Evolutionary conservation across 2,113 vertebrate genomes (phyloP).

Genomic region (Heteronetta atricapilla): DNA sequence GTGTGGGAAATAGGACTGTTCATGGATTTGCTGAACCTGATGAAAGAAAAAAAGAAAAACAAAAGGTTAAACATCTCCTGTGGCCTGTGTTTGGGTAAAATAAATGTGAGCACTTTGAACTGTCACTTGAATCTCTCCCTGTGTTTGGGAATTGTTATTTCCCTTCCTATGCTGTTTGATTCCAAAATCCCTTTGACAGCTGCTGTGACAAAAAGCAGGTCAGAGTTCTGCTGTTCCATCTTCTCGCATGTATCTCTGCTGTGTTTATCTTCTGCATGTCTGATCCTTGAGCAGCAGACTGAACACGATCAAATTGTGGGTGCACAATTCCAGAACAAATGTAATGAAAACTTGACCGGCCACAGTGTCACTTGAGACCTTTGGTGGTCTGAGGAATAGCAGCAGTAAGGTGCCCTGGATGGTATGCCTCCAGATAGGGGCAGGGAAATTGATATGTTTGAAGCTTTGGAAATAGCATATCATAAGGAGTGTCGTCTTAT

Average conservation of each 20-base stretch:
- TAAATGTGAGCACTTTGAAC: not conserved
- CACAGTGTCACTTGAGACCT: not conserved
- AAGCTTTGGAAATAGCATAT: not conserved
- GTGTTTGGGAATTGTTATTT: not conserved
- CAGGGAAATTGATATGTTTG: not conserved
- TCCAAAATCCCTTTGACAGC: not conserved
- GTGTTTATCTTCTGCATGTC: conserved; percentile 25
- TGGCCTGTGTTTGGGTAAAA: not conserved
- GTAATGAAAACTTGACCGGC: not conserved
- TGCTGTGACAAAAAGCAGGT: not conserved
- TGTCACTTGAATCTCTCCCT: not conserved
- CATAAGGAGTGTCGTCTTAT: not conserved
- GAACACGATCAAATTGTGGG: not conserved
- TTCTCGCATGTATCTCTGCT: not conserved
- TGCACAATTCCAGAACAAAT: not conserved
- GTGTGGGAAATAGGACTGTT: not conserved
- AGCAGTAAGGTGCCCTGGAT: not conserved
- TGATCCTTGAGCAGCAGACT: not conserved
- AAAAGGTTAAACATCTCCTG: not conserved
- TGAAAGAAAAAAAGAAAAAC: not conserved
- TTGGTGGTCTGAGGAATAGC: not conserved
- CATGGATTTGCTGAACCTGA: not conserved
- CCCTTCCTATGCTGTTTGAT: not conserved
- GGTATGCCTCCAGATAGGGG: not conserved
- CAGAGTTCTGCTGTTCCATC: not conserved